Percentiles rank a stretch among this genome's conserved stretches.
Conservation (phyloP, 2,888 invertebrate species). For the Rhaphigaster nebulosa region DNA sequence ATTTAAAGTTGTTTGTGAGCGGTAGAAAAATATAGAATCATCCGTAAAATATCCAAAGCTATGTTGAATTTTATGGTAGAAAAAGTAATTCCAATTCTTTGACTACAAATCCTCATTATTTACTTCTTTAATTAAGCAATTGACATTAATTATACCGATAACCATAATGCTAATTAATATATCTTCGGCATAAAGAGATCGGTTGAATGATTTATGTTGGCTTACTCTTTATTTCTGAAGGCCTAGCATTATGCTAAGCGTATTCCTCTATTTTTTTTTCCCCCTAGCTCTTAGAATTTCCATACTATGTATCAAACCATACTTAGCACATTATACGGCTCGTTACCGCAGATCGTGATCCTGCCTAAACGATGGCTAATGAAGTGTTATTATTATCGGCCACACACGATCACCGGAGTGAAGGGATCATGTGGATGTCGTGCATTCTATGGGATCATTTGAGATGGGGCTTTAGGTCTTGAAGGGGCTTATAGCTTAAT, state of each 20-base stretch:
- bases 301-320: not conserved
- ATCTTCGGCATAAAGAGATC: no score
- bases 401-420: conserved; percentile 6
- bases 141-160: no score
- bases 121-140: no score
- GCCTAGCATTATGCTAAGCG: not conserved
- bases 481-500: not conserved
- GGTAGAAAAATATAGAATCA: no score
- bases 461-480: not conserved
- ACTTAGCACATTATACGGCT: conserved; percentile 30
- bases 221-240: not conserved
- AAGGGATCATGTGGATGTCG: not conserved
- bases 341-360: not conserved
- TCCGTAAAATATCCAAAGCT: no score
- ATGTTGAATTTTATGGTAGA: no score
- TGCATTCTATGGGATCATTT: not conserved
- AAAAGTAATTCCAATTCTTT: no score
- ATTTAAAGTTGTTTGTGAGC: no score
- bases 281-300: not conserved
- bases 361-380: not conserved
- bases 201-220: no score
- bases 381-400: conserved; percentile 37
- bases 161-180: no score
- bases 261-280: not conserved
- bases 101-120: no score